Evolutionary conservation across 2,888 invertebrate species (phyloP).

Genomic region (Scaptodrosophila latifasciaeformis): DNA sequence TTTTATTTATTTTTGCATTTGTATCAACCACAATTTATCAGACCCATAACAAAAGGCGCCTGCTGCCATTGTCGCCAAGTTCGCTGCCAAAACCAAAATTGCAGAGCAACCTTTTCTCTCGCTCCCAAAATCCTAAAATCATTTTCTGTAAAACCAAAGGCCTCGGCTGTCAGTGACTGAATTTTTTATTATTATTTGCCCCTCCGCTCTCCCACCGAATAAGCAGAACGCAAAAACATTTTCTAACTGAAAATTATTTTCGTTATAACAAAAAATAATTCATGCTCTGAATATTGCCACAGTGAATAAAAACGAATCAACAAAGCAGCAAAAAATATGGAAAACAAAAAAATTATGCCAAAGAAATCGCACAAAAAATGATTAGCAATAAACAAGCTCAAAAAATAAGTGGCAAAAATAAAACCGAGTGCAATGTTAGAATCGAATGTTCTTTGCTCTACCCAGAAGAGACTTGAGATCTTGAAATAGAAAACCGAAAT

Average conservation of each 20-base stretch:
- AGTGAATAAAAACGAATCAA: constrained; percentile 47
- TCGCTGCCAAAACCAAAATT: constrained; percentile 60
- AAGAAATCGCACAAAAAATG: constrained; percentile 25
- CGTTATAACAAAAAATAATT: constrained; percentile 49
- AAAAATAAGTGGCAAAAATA: constrained; percentile 21
- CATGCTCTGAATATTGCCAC: constrained; percentile 58
- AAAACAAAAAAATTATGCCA: constrained; percentile 1
- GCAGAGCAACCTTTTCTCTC: constrained; percentile 13
- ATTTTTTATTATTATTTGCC: constrained; percentile 36
- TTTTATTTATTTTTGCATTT: constrained; percentile 52
- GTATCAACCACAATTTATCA: constrained; percentile 69
- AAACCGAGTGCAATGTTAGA: background rate
- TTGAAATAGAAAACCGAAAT: too few relatives aligned
- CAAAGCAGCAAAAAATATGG: background rate
- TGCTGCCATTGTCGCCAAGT: constrained; percentile 57
- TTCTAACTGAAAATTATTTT: constrained; percentile 61
- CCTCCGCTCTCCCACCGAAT: constrained; percentile 8
- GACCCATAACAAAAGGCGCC: constrained; percentile 64
- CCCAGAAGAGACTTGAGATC: too few relatives aligned
- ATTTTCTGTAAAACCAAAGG: too few relatives aligned
- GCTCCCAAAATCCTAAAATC: background rate
- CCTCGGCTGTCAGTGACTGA: background rate
- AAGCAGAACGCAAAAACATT: constrained; percentile 42
- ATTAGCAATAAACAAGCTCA: constrained; percentile 46
- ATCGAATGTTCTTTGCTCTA: background rate